These are phyloP conservation scores for Rhopilema esculentum DNA, from an alignment of 30 jellyfish, hydroid and myxozoan genomes.

Conservation along the genomic window DNA sequence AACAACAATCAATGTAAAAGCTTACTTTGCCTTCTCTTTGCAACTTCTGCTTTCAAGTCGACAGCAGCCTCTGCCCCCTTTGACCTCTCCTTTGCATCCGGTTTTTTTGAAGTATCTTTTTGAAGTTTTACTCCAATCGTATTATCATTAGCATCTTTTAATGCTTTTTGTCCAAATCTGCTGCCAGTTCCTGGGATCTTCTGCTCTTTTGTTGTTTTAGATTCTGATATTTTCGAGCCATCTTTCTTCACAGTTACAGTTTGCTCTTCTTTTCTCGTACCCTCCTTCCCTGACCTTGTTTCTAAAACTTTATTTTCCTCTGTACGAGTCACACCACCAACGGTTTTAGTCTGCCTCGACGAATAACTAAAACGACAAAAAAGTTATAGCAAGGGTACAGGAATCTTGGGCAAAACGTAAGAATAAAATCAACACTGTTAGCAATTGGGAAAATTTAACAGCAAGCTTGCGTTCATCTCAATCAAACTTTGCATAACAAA, in stretches of 20 bases:
- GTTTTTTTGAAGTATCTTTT: constrained; percentile 13
- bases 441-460: too few relatives aligned
- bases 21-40: constrained; percentile 69
- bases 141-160: constrained; percentile 57
- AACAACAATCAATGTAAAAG: neutral
- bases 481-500: too few relatives aligned
- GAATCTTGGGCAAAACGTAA: too few relatives aligned
- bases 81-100: constrained; percentile 23
- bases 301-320: constrained; percentile 35
- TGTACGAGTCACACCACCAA: constrained; percentile 52
- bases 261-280: constrained; percentile 34
- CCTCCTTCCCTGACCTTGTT: constrained; percentile 33
- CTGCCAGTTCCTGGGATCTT: constrained; percentile 36
- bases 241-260: constrained; percentile 25
- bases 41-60: constrained; percentile 78
- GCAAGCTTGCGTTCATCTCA: too few relatives aligned
- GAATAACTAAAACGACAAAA: constrained; percentile 26
- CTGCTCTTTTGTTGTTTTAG: constrained; percentile 26
- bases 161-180: constrained; percentile 5
- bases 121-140: constrained; percentile 34
- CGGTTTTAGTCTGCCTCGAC: constrained; percentile 40
- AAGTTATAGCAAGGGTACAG: neutral
- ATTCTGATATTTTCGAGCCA: constrained; percentile 42
- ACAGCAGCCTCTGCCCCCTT: constrained; percentile 72
- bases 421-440: too few relatives aligned